Conservation (phyloP, 1,140 invertebrate species). For the Neelides sp. region DNA sequence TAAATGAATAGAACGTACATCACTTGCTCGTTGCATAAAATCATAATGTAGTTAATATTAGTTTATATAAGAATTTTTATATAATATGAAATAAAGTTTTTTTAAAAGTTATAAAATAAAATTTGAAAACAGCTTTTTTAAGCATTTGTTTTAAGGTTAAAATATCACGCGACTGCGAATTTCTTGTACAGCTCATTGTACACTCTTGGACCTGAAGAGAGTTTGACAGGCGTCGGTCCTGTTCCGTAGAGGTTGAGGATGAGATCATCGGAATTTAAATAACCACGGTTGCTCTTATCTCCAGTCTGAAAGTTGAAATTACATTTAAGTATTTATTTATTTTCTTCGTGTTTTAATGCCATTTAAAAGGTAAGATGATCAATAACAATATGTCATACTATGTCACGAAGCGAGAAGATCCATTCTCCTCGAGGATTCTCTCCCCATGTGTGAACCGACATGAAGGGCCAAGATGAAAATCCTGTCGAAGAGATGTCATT, state of each 20-base stretch:
- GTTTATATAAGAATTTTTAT: not conserved
- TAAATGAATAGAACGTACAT: too few relatives aligned
- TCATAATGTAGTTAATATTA: not conserved
- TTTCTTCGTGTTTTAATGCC: too few relatives aligned
- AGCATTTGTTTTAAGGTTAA: constrained; percentile 1
- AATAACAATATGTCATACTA: too few relatives aligned
- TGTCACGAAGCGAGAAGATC: too few relatives aligned
- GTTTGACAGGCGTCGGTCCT: constrained; percentile 46
- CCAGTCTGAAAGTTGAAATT: constrained; percentile 35
- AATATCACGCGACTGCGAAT: constrained; percentile 7
- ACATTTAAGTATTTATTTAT: too few relatives aligned
- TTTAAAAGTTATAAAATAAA: not conserved
- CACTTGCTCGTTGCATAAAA: too few relatives aligned
- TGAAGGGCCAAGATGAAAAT: constrained; percentile 73
- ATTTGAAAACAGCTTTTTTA: not conserved
- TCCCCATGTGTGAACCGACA: constrained; percentile 83
- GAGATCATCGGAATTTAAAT: constrained; percentile 43
- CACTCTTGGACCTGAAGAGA: constrained; percentile 42
- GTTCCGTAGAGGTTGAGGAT: constrained; percentile 62
- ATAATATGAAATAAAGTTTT: not conserved
- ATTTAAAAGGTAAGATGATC: too few relatives aligned
- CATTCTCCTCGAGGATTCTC: constrained; percentile 65
- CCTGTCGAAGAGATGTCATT: constrained; percentile 57
- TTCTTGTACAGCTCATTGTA: constrained; percentile 43
- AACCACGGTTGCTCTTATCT: constrained; percentile 42